Conservation (phyloP, 2,888 invertebrate species). For the Xestia sexstrigata region DNA sequence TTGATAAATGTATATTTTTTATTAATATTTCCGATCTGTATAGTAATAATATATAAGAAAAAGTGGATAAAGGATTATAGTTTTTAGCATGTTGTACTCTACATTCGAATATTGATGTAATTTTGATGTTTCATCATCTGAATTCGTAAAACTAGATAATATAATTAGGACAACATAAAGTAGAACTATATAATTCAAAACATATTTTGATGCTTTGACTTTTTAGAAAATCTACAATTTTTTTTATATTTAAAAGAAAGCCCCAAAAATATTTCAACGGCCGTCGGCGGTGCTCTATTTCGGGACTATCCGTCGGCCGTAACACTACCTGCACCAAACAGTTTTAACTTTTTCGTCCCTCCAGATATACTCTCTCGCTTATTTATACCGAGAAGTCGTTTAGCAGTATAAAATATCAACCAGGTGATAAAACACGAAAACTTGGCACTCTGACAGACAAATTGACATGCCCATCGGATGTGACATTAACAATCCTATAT, state of each 20-base stretch:
- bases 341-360: conserved; percentile 35
- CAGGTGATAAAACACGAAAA: conserved; percentile 68
- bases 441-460: conserved; percentile 73
- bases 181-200: neutral
- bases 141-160: neutral
- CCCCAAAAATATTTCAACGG: conserved; percentile 4
- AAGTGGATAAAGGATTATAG: neutral
- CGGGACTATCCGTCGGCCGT: conserved; percentile 60
- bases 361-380: conserved; percentile 19
- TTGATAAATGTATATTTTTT: too few relatives aligned
- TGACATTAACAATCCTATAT: conserved; percentile 71
- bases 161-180: neutral
- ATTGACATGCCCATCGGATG: conserved; percentile 68
- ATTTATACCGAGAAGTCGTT: conserved; percentile 58
- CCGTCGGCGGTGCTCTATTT: conserved; percentile 66
- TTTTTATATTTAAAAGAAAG: neutral
- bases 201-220: neutral
- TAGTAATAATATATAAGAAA: neutral
- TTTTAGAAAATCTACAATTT: neutral
- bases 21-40: neutral
- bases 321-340: conserved; percentile 54
- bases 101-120: neutral
- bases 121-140: neutral
- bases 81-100: neutral
- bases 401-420: conserved; percentile 61